These are phyloP conservation scores for Agrochola macilenta DNA, from an alignment of 2,888 invertebrate species.

Conservation along the genomic window DNA sequence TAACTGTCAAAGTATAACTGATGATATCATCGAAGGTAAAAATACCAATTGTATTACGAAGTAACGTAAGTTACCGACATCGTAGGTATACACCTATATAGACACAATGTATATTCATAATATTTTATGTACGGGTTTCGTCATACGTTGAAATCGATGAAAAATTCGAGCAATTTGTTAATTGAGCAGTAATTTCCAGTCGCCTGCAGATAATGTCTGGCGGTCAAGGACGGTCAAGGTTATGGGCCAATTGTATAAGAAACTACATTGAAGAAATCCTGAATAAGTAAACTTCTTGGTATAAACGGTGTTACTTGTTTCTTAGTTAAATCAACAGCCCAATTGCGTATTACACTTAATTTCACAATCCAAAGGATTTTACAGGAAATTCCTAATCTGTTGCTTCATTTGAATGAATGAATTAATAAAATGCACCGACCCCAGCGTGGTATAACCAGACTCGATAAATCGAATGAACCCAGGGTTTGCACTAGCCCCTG, in stretches of 20 bases:
- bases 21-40: conserved; percentile 18
- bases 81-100: too few relatives aligned
- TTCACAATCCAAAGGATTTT: background rate
- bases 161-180: conserved; percentile 6
- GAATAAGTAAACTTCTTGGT: background rate
- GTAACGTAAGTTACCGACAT: conserved; percentile 12
- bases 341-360: background rate
- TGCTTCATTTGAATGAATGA: background rate
- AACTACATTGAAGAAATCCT: background rate
- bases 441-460: too few relatives aligned
- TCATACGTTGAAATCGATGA: background rate
- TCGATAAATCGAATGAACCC: too few relatives aligned
- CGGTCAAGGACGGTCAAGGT: background rate
- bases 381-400: background rate
- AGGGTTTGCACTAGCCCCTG: too few relatives aligned
- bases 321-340: too few relatives aligned
- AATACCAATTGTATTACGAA: conserved; percentile 9
- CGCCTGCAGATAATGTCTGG: conserved; percentile 3
- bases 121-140: background rate
- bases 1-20: background rate
- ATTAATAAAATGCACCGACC: too few relatives aligned
- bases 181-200: conserved; percentile 8
- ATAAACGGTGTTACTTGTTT: background rate
- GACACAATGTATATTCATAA: conserved; percentile 3
- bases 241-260: background rate